phyloP scores from a whole-genome alignment of 2,888 invertebrate species.

The Kryphioiulus occultus region DNA sequence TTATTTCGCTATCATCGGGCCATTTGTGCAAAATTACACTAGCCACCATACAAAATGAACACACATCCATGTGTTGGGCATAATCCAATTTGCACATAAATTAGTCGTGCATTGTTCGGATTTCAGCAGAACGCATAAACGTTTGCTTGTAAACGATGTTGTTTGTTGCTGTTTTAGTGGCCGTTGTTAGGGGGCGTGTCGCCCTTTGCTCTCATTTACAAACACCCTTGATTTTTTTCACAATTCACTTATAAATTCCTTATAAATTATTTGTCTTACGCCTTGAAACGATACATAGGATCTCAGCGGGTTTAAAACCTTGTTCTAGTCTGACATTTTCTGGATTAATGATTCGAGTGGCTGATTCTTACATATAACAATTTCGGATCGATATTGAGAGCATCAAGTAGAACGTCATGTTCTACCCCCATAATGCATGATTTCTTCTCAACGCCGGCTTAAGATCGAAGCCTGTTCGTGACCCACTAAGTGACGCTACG shows the following conservation, averaged over 20 bases:
- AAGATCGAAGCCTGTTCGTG: conserved; percentile 7
- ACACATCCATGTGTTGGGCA: background rate
- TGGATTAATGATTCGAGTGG: conserved; percentile 31
- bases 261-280: background rate
- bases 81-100: background rate
- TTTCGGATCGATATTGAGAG: background rate
- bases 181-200: no score
- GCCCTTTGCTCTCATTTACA: background rate
- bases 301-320: background rate
- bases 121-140: background rate
- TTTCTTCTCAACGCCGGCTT: background rate
- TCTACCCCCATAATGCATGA: background rate
- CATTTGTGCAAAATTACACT: no score
- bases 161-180: no score
- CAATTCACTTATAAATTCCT: background rate
- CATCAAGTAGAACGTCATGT: conserved; percentile 25
- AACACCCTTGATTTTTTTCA: background rate
- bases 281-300: background rate
- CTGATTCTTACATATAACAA: conserved; percentile 35
- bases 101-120: background rate
- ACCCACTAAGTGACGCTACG: background rate
- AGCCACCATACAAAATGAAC: background rate
- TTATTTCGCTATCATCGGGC: background rate
- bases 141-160: no score
- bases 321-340: background rate